Evolutionary conservation across 2,113 vertebrate genomes (phyloP), one percentile per base, ranked within the genome.

Genomic region (Syngnathus typhle): DNA sequence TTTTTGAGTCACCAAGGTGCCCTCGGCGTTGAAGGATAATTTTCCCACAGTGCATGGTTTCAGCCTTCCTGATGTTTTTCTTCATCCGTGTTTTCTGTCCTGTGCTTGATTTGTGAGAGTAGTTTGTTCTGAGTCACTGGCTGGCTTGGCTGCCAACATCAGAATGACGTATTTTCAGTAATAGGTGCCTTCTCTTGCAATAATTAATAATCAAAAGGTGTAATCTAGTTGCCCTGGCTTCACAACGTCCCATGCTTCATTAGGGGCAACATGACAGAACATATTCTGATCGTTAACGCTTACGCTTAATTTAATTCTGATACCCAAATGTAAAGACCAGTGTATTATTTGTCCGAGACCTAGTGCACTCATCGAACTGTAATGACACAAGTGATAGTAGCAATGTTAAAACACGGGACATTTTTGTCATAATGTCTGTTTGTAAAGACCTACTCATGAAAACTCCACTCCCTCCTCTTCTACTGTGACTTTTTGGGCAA

Each of bases 131-230:
- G 85, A 89, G 72, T 88, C 81, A 88, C 81, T 75, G 73, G 64
- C 82, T 79, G 76, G 70, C 75, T 72, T 56, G 73, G 75, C 59
- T 38, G 73, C 80, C 82, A 78, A 74, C 75, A 81, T 63, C 77
- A 67, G 68, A 65, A 85, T 85, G 84, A 86, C 80, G 70, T 85
- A 54, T 39, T 69, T 70, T 56, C 67, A 64, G 68, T 88, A 89
- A 88, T 86, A 79, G 79, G 73, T 77, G 71, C 80, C 70, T 83
- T 83, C 81, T 84, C 81, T 79, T 82, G 67, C 52, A 66, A 82
- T 88, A 84, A 85, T 89, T 87, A 82, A 87, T 85, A 86, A 85
- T 82, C 79, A 81, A 80, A 46, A 85, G 82, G 77, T 85, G 82
- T 87, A 80, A 89, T 87, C 90, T 85, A 71, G 73, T 75, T 87